Evolutionary conservation across 1,140 invertebrate species (phyloP).

Genomic region (Amyelois transitella): DNA sequence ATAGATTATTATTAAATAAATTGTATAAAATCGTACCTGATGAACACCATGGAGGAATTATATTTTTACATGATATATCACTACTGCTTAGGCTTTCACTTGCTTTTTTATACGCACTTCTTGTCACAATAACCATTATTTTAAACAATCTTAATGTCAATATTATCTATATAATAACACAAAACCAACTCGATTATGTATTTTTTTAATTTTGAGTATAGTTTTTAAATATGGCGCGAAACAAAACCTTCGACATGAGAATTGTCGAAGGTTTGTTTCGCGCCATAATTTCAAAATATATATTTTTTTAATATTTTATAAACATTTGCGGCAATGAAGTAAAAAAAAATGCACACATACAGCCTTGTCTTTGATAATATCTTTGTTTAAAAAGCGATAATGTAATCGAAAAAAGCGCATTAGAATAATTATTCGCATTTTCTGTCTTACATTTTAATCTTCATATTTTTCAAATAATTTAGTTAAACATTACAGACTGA

Average conservation of each 20-base stretch:
- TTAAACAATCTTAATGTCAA: neutral
- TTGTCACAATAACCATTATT: constrained; percentile 34
- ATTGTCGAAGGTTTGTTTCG: too few relatives aligned
- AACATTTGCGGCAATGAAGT: too few relatives aligned
- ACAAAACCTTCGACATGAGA: too few relatives aligned
- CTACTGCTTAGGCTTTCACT: constrained; percentile 27
- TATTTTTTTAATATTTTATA: too few relatives aligned
- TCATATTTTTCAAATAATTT: too few relatives aligned
- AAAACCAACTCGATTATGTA: neutral
- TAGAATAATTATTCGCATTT: too few relatives aligned
- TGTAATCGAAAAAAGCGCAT: too few relatives aligned
- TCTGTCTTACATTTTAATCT: too few relatives aligned
- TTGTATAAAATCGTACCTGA: constrained; percentile 22
- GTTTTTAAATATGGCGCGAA: too few relatives aligned
- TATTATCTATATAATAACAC: neutral
- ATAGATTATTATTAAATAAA: neutral
- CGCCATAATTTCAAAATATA: too few relatives aligned
- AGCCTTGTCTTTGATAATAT: neutral
- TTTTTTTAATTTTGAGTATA: neutral
- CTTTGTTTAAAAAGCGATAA: neutral
- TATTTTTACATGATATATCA: constrained; percentile 35
- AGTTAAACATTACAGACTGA: too few relatives aligned
- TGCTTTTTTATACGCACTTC: constrained; percentile 28
- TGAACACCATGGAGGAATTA: constrained; percentile 54
- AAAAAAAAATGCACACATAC: neutral